phyloP scores from a whole-genome alignment of 1,140 invertebrate genomes.

The Mamestra configurata region DNA sequence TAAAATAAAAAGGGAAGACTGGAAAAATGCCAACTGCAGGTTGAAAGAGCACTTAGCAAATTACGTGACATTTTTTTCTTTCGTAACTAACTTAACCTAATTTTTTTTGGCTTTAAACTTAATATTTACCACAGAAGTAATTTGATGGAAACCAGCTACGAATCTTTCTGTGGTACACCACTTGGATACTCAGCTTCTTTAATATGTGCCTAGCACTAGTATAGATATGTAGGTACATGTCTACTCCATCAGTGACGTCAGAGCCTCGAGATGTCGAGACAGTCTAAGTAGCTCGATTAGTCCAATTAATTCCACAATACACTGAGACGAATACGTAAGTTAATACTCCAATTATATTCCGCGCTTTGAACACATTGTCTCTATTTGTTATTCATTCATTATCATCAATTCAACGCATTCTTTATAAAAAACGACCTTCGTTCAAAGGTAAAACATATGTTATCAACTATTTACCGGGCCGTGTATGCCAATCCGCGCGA shows the following conservation, averaged over 20 bases:
- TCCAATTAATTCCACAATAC: slow-evolving; percentile 35
- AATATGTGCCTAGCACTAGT: not conserved
- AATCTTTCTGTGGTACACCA: too few species aligned
- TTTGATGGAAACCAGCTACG: too few species aligned
- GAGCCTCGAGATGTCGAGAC: slow-evolving; percentile 15
- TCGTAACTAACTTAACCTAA: too few species aligned
- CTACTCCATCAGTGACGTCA: slow-evolving; percentile 18
- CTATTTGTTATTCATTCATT: slow-evolving; percentile 8
- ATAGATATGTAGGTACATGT: not conserved
- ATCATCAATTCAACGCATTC: not conserved
- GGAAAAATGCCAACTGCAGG: too few species aligned
- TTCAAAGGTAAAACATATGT: not conserved
- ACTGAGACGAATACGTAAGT: slow-evolving; percentile 27
- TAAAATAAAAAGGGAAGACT: too few species aligned
- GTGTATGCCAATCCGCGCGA: not conserved
- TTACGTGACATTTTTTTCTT: too few species aligned
- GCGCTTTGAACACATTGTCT: not conserved
- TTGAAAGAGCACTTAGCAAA: too few species aligned
- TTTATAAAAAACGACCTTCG: not conserved
- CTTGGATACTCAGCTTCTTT: too few species aligned
- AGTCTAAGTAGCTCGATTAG: slow-evolving; percentile 49
- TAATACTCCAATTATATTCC: slow-evolving; percentile 39
- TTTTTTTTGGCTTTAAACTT: too few species aligned
- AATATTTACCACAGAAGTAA: too few species aligned
- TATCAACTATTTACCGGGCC: not conserved